These are phyloP conservation scores for Pachliopta kotzebuea DNA, from an alignment of 2,888 invertebrate genomes.

Conservation along the genomic window DNA sequence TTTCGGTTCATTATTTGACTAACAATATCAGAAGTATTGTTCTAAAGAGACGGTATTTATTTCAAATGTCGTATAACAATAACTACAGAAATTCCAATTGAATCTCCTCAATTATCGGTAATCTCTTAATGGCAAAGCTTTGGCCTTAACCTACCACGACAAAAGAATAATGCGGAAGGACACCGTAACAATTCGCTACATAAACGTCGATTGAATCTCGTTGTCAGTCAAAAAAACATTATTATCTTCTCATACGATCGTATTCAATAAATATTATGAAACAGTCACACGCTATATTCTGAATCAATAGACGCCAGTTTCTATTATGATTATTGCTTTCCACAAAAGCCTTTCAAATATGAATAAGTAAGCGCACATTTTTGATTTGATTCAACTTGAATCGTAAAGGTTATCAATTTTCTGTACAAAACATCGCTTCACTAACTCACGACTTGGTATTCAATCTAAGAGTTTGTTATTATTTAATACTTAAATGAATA, in stretches of 20 bases:
- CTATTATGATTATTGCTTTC: conserved; percentile 2
- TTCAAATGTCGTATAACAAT: conserved; percentile 10
- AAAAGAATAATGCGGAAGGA: conserved; percentile 29
- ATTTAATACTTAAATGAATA: no score
- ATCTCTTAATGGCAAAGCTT: conserved; percentile 10
- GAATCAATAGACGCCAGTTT: conserved; percentile 14
- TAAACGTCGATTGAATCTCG: conserved; percentile 26
- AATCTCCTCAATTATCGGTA: conserved; percentile 19
- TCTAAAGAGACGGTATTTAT: background rate
- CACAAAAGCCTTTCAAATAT: conserved; percentile 31
- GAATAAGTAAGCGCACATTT: background rate
- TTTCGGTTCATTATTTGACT: no score
- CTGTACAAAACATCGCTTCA: no score
- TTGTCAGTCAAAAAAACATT: conserved; percentile 11
- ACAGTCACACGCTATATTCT: conserved; percentile 16
- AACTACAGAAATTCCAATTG: conserved; percentile 14
- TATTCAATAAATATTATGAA: conserved; percentile 20
- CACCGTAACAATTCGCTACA: conserved; percentile 23
- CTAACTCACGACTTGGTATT: no score
- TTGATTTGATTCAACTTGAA: background rate
- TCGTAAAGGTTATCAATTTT: background rate
- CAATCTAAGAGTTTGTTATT: no score
- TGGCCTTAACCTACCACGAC: conserved; percentile 29
- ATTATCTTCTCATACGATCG: conserved; percentile 11
- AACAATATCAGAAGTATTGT: no score